phyloP scores from a whole-genome alignment of 2,113 vertebrate genomes.

The Martes martes region DNA sequence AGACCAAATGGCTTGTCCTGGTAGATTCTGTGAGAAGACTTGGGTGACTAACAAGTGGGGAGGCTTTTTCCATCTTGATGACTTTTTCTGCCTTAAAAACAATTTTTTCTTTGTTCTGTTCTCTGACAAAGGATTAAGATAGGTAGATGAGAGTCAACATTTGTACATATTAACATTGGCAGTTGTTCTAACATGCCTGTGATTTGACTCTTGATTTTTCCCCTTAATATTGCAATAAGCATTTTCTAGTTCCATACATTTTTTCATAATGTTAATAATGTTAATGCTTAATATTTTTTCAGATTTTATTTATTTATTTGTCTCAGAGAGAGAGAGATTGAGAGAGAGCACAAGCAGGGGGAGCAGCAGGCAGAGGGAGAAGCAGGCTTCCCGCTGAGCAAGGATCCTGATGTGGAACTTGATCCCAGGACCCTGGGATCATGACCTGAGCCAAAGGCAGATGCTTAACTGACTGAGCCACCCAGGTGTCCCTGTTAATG shows the following conservation, averaged over 20 bases:
- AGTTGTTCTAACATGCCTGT: neutral
- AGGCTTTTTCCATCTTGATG: neutral
- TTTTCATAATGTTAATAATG: neutral
- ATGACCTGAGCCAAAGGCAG: too few species aligned
- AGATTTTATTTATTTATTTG: neutral
- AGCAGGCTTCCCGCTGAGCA: too few species aligned
- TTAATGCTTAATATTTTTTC: neutral
- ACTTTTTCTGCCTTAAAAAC: neutral
- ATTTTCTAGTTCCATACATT: neutral
- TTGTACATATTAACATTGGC: neutral
- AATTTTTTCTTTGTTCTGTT: neutral
- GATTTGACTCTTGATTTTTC: neutral
- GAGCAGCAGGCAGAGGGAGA: neutral
- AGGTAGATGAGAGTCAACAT: neutral
- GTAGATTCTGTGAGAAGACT: neutral
- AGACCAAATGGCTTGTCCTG: neutral
- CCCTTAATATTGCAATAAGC: neutral
- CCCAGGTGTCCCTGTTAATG: neutral
- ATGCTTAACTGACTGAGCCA: too few species aligned
- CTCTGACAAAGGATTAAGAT: neutral
- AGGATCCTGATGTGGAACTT: too few species aligned
- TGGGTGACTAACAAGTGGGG: neutral
- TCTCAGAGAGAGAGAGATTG: neutral
- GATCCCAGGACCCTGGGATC: too few species aligned
- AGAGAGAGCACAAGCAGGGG: neutral